Evolutionary conservation across 2,113 vertebrate species (phyloP).

Genomic region (Empidonax traillii): DNA sequence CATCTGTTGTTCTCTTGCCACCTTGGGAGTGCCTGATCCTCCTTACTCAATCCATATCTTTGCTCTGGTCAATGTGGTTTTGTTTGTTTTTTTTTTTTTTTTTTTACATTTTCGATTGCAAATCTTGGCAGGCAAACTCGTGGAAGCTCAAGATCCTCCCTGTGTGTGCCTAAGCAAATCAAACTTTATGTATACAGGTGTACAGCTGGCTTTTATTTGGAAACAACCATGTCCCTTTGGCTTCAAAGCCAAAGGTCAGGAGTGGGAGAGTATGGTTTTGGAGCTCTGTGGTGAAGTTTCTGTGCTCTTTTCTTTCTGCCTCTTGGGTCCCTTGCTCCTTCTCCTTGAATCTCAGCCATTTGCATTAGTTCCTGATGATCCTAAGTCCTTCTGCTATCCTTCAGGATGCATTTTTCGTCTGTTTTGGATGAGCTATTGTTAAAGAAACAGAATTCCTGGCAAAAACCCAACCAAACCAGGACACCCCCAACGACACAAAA

Average conservation of each 20-base stretch:
- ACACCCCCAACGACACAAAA: not conserved
- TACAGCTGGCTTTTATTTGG: not conserved
- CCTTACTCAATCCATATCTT: not conserved
- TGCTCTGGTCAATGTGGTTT: not conserved
- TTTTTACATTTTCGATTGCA: not conserved
- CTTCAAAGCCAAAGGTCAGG: not conserved
- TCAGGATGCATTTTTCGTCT: not conserved
- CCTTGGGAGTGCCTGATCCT: not conserved
- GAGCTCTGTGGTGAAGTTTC: not conserved
- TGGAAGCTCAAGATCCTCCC: not conserved
- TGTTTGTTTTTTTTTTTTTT: too few species aligned
- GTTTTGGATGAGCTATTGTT: not conserved
- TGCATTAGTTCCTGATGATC: not conserved
- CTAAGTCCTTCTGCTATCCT: not conserved
- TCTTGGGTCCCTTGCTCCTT: not conserved
- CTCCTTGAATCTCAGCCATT: not conserved
- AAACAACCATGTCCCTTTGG: not conserved
- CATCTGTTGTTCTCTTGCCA: not conserved
- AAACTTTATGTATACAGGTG: not conserved
- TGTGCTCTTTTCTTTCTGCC: not conserved
- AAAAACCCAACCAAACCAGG: not conserved
- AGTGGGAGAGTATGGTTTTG: not conserved
- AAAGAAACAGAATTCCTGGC: not conserved
- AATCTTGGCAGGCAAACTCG: not conserved
- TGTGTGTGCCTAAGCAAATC: not conserved